Evolutionary conservation across 2,888 invertebrate genomes (phyloP), one percentile per base, ranked within the genome.

Genomic region (Caenorhabditis auriculariae): DNA sequence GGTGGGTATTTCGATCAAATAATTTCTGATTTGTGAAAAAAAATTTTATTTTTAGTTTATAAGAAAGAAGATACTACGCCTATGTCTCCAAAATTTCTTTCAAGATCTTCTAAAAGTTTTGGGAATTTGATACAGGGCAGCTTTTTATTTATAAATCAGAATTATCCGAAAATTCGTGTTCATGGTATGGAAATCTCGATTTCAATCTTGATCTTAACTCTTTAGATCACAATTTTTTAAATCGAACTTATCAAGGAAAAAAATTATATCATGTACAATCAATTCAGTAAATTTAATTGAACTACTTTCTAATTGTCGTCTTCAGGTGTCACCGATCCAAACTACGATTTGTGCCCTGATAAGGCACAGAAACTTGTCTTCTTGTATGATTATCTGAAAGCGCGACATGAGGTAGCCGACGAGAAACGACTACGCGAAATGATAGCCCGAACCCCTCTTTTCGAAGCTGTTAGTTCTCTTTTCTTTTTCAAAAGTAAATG

Each of bases 1-100:
- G 96, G 95, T 89, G n/a, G n/a, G n/a, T n/a, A n/a, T 26, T 17
- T 5, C 5, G 24, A 7, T 42, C 5, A 21, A 1, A 12, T 5
- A 9, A 9, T 26, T 26, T 38, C 17, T 42, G 12, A 15, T 39
- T 12, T n/a, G 9, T 39, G 12, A n/a, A n/a, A 15, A 7, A 12
- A n/a, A 6, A 15, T 39, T 6, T 6, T n/a, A 39, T n/a, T 39
- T 39, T 39, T 39, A 39, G 6, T 39, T 39, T 39, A 32, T 12
- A 32, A 15, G 35, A 12, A 12, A 12, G 35, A 32, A 32, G 9
- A 15, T 32, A 12, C 35, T 32, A 12, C 15, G 41, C 9, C 9
- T 12, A 41, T 41, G 15, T 7, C n/a, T n/a, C n/a, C n/a, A n/a
- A 47, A 24, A 4, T 7, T 45, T 28, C 17, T 44, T 7, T 35